phyloP scores from a whole-genome alignment of 2,113 vertebrate species.

The Syrrhaptes paradoxus region DNA sequence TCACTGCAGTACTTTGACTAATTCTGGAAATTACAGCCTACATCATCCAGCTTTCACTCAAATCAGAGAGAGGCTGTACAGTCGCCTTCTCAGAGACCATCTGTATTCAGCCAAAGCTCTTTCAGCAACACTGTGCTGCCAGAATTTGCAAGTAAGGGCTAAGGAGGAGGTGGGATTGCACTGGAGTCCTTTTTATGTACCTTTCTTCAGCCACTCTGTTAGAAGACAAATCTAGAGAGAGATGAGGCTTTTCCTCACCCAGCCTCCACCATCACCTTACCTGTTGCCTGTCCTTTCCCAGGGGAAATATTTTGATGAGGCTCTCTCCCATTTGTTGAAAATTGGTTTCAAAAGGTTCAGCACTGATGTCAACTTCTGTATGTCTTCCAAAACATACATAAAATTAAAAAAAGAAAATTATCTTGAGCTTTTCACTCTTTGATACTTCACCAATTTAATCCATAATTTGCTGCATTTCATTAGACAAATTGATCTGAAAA shows the following conservation, averaged over 20 bases:
- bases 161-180: neutral
- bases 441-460: neutral
- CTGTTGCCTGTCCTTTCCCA: neutral
- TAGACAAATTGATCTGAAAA: slow-evolving; percentile 8
- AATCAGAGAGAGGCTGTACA: neutral
- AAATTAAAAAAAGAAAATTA: neutral
- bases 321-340: neutral
- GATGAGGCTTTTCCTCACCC: neutral
- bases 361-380: neutral
- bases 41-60: neutral
- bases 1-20: neutral
- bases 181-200: neutral
- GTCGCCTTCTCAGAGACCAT: neutral
- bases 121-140: neutral
- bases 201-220: neutral
- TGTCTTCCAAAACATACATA: neutral
- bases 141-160: neutral
- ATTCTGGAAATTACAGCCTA: neutral
- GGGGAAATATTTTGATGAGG: neutral
- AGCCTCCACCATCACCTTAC: neutral
- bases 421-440: neutral
- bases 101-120: neutral
- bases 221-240: neutral
- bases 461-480: neutral
- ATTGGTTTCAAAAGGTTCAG: neutral